Conservation (phyloP, 2,113 vertebrate genomes). For the Rhagologus leucostigma region DNA sequence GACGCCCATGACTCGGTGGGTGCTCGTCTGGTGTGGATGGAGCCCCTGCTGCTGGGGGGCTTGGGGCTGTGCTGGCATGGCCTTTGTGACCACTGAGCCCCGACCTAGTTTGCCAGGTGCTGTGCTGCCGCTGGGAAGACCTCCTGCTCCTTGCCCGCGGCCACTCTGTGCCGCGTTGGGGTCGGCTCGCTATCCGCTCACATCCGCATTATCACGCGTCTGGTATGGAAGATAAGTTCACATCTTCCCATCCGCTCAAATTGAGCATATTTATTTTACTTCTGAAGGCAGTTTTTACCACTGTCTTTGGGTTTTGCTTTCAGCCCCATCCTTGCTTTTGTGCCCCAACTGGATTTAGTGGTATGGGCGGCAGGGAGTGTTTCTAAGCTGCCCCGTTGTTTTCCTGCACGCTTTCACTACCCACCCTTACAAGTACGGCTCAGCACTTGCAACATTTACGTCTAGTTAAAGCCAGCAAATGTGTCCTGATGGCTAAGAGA, state of each 20-base stretch:
- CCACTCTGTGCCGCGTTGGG: accelerated
- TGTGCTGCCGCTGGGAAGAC: accelerated
- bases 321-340: background rate
- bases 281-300: background rate
- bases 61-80: accelerated
- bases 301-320: background rate
- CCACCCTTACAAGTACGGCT: accelerated
- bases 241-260: background rate
- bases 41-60: accelerated
- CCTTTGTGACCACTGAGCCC: background rate
- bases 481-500: background rate
- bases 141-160: accelerated
- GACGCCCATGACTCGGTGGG: accelerated
- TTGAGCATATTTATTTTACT: accelerated
- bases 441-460: background rate
- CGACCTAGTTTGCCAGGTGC: background rate
- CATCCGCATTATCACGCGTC: accelerated
- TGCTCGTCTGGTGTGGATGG: accelerated
- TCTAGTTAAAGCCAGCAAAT: background rate
- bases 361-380: accelerated
- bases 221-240: background rate
- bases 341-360: background rate
- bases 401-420: background rate
- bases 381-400: background rate
- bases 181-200: accelerated